Evolutionary conservation across 2,888 invertebrate species (phyloP).

Genomic region (Zaprionus lineosus): DNA sequence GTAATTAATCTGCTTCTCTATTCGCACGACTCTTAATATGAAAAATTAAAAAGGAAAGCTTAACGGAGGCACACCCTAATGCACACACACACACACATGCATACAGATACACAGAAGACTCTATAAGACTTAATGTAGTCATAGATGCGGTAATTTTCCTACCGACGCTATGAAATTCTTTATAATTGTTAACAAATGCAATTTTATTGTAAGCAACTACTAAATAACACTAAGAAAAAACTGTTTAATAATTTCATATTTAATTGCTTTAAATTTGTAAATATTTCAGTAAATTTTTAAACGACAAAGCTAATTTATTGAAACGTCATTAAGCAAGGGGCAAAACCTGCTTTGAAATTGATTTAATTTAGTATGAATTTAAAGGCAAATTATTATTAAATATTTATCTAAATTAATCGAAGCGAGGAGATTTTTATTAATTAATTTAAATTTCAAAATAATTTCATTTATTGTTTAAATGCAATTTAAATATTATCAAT

Average conservation of each 20-base stretch:
- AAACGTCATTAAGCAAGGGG: too few relatives aligned
- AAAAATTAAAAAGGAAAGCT: conserved; percentile 17
- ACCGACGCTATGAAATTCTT: conserved; percentile 34
- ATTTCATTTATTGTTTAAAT: too few relatives aligned
- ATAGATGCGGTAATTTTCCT: conserved; percentile 54
- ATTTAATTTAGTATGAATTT: too few relatives aligned
- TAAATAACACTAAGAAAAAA: conserved; percentile 9
- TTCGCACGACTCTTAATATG: conserved; percentile 56
- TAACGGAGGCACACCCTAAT: conserved; percentile 9
- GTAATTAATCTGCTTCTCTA: conserved; percentile 68
- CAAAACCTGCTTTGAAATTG: too few relatives aligned
- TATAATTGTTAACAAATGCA: conserved; percentile 7
- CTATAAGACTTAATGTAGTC: conserved; percentile 7
- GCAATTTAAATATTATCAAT: too few relatives aligned
- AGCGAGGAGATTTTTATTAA: too few relatives aligned
- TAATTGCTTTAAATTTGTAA: too few relatives aligned
- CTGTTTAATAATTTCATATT: conserved; percentile 13
- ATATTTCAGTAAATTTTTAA: too few relatives aligned
- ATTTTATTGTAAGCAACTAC: conserved; percentile 19
- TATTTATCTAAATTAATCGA: too few relatives aligned
- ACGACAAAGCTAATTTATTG: conserved; percentile 1
- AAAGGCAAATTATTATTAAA: too few relatives aligned
- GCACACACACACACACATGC: background rate
- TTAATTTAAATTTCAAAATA: too few relatives aligned
- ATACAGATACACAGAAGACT: conserved; percentile 1